Percentiles rank a stretch among this genome's conserved stretches.
phyloP scores from a whole-genome alignment of 2,888 invertebrate genomes.

The Lepetodrilus schrolli region DNA sequence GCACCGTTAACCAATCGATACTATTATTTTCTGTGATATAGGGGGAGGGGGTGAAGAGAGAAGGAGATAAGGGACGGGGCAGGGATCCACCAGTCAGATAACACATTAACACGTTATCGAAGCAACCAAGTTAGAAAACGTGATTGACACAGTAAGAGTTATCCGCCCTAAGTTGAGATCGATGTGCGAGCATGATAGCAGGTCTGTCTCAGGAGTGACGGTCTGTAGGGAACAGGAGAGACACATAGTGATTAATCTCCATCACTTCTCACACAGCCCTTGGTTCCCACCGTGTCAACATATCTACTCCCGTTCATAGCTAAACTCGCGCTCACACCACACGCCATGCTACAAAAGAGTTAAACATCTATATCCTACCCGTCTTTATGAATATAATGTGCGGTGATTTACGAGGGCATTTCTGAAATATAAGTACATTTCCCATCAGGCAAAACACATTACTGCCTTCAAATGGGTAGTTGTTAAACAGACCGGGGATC shows the following conservation, averaged over 20 bases:
- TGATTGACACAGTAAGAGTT: conserved; percentile 5
- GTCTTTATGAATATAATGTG: no score
- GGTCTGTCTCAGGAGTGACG: background rate
- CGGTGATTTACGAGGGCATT: background rate
- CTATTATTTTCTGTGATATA: background rate
- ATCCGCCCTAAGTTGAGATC: background rate
- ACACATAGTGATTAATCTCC: conserved; percentile 10
- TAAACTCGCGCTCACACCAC: no score
- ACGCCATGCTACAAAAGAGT: no score
- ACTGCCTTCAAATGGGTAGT: background rate
- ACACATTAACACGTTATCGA: background rate
- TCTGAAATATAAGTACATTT: background rate
- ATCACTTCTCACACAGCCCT: background rate
- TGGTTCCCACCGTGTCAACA: conserved; percentile 4
- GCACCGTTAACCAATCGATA: background rate
- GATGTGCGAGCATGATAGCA: background rate
- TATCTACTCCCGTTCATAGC: background rate
- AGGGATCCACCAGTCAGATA: conserved; percentile 6
- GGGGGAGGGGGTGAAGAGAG: background rate
- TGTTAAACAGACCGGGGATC: no score
- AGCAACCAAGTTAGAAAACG: conserved; percentile 7
- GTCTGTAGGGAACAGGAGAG: background rate
- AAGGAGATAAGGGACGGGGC: no score
- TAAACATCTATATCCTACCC: no score
- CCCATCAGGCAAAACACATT: background rate